Evolutionary conservation across 2,797 vertebrate genomes (phyloP).

Genomic region (Cichlasoma orientale): DNA sequence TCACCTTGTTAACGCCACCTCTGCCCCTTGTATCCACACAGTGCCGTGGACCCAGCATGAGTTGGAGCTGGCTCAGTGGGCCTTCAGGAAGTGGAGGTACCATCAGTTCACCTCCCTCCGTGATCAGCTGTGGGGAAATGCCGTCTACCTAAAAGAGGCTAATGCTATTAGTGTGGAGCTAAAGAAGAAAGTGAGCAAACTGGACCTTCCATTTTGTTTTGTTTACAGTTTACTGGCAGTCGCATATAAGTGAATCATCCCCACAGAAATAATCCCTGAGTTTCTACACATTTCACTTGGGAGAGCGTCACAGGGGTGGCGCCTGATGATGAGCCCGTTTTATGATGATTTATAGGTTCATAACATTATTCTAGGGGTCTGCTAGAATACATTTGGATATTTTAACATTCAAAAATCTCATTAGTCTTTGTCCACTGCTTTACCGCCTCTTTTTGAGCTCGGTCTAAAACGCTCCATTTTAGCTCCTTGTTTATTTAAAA

Average conservation of each 20-base stretch:
- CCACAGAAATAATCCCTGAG: neutral
- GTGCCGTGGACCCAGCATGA: conserved; percentile 96
- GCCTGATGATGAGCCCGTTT: neutral
- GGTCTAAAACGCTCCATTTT: neutral
- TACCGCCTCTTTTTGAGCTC: neutral
- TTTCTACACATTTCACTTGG: neutral
- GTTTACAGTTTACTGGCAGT: neutral
- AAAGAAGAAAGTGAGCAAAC: conserved; percentile 93
- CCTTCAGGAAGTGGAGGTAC: conserved; percentile 97
- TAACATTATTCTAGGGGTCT: neutral
- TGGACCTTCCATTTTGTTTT: too few species aligned
- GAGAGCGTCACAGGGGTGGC: neutral
- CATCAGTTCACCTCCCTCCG: conserved; percentile 98
- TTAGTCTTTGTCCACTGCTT: neutral
- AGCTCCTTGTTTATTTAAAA: conserved; percentile 2
- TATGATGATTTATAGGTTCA: neutral
- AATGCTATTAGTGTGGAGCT: conserved; percentile 98
- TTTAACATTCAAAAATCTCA: neutral
- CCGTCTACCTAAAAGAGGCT: conserved; percentile 96
- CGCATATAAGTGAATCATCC: neutral
- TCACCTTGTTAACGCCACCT: neutral
- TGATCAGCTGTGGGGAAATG: conserved; percentile 97
- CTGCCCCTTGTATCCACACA: conserved; percentile 56
- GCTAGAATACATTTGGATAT: neutral
- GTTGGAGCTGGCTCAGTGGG: conserved; percentile 94